Evolutionary conservation across 1,140 invertebrate genomes (phyloP).

Genomic region (Tetramorium alpestre): DNA sequence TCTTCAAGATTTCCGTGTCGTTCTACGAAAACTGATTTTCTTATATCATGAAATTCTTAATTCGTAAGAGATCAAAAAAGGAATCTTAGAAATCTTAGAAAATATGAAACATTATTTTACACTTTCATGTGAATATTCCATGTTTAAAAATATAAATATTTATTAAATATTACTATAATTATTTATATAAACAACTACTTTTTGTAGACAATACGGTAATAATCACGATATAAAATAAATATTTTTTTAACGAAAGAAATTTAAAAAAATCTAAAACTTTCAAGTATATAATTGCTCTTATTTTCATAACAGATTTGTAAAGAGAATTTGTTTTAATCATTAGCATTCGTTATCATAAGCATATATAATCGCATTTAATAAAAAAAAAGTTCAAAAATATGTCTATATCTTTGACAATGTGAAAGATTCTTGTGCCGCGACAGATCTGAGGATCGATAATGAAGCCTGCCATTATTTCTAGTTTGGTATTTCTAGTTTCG

Average conservation of each 20-base stretch:
- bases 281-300: background rate
- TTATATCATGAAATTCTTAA: slow-evolving; percentile 12
- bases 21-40: slow-evolving; percentile 39
- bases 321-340: background rate
- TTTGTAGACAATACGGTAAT: background rate
- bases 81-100: background rate
- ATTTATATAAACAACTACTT: background rate
- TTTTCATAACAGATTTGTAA: background rate
- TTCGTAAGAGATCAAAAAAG: background rate
- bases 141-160: background rate
- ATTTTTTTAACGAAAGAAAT: background rate
- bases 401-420: background rate
- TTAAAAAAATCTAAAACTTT: background rate
- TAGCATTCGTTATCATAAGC: background rate
- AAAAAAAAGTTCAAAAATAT: background rate
- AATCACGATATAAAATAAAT: background rate
- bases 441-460: background rate
- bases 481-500: background rate
- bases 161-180: background rate
- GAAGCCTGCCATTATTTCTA: background rate
- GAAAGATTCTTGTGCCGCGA: background rate
- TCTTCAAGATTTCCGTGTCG: slow-evolving; percentile 44
- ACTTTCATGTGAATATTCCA: background rate
- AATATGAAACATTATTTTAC: background rate
- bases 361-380: background rate